Base-by-base conservation (phyloP, 2,797 vertebrate genomes). In the Limosa lapponica region DNA sequence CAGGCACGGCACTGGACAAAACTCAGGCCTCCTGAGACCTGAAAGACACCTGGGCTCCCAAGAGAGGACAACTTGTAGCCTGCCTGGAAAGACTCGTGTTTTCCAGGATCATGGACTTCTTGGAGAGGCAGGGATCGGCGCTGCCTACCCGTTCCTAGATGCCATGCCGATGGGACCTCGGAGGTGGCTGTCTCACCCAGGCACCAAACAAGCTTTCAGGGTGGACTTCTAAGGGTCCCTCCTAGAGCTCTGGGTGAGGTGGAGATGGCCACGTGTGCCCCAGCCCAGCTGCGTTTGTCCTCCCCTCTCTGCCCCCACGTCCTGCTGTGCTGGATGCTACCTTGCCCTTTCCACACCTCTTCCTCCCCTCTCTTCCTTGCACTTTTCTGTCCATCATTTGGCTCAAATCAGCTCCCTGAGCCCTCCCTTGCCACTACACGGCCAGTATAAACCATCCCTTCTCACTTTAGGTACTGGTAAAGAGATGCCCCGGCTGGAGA, bases 351-450 rank as follows among this genome's bases (percentile, higher is more conserved):
- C n/a, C 61, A 43, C 27, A 77, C 5, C 48, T 83, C 49, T 70
- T 22, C 28, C 41, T 49, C 54, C 30, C 25, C 18, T 66, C 51
- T 71, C 48, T 70, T 82, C 80, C 41, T 88, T 39, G 39, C 36
- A 41, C 36, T 89, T 91, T 80, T 93, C 67, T 41, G 41, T 84
- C 72, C 41, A 70, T 32, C 61, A 12, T 30, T 64, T 71, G 41
- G 24, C 75, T 59, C 59, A 28, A 13, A 49, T 19, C 55, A 88
- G 17, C 77, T 71, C 27, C 55, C 70, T n/a, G 37, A 73, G 83
- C 39, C n/a, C 32, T 90, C 57, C 28, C 49, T 57, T 10, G 8
- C 27, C 8, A 4, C 36, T 6, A 25, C 41, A 8, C 2, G 23
- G 59, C 54, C 41, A 36, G 15, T 51, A 54, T 11, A 41, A 77